Conservation (phyloP, 2,113 vertebrate species). For the Zosterops pallidus region DNA sequence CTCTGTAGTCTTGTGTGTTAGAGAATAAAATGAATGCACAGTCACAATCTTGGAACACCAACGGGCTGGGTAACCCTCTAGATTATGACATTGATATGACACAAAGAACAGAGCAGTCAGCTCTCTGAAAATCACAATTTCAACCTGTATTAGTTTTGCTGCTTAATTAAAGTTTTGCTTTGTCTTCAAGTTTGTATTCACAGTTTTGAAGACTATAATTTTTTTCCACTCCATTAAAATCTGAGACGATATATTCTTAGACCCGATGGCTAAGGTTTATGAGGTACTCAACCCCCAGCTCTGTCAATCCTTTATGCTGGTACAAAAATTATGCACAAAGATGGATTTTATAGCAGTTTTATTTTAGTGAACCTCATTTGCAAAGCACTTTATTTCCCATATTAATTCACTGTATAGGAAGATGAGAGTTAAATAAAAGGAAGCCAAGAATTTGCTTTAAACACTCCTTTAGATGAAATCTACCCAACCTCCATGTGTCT, state of each 20-base stretch:
- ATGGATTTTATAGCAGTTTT: background rate
- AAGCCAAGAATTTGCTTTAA: background rate
- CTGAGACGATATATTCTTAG: background rate
- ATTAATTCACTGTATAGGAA: background rate
- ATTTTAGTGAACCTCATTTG: background rate
- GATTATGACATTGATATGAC: background rate
- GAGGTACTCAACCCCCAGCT: background rate
- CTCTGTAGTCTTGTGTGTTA: background rate
- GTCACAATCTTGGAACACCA: background rate
- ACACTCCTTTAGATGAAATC: background rate
- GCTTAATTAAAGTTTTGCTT: no score
- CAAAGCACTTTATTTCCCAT: background rate
- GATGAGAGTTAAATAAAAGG: background rate
- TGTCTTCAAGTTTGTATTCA: background rate
- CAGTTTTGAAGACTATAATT: background rate
- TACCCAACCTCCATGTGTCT: background rate
- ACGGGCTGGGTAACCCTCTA: background rate
- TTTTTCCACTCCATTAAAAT: background rate
- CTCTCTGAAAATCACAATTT: background rate
- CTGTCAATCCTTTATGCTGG: background rate
- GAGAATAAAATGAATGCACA: rapidly evolving
- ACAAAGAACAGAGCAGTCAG: background rate
- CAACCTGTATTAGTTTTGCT: background rate
- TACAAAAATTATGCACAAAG: background rate
- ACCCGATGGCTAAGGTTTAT: background rate